Conservation (phyloP, 2,113 vertebrate species). For the Urocolius indicus region DNA sequence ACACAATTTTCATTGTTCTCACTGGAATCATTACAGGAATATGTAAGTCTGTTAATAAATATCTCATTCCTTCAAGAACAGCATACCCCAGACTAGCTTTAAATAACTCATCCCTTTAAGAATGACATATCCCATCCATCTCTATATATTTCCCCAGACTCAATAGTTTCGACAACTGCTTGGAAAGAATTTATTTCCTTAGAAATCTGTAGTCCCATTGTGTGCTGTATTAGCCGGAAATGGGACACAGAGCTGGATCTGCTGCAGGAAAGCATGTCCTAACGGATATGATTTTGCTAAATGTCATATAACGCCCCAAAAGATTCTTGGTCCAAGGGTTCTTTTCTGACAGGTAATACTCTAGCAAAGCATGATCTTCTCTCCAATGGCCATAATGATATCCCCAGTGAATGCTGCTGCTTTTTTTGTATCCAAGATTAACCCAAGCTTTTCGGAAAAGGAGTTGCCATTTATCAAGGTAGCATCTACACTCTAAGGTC, state of each 20-base stretch:
- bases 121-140: slow-evolving; percentile 60
- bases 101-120: slow-evolving; percentile 63
- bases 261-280: slow-evolving; percentile 55
- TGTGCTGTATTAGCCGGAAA: slow-evolving; percentile 46
- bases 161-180: slow-evolving; percentile 57
- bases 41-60: slow-evolving; percentile 63
- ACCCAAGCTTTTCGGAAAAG: slow-evolving; percentile 5
- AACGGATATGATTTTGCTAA: slow-evolving; percentile 48
- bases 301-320: slow-evolving; percentile 34
- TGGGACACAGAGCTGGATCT: slow-evolving; percentile 14
- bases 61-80: slow-evolving; percentile 50
- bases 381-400: slow-evolving; percentile 23
- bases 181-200: slow-evolving; percentile 66
- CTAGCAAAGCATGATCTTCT: slow-evolving; percentile 2
- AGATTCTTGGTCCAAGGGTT: slow-evolving; percentile 22
- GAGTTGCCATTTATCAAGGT: slow-evolving; percentile 44
- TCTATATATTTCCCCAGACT: slow-evolving; percentile 66
- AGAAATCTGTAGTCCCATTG: slow-evolving; percentile 62
- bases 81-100: slow-evolving; percentile 27
- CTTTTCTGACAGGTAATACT: slow-evolving; percentile 60
- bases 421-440: background rate
- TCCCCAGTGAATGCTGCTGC: background rate
- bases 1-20: slow-evolving; percentile 53
- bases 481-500: background rate
- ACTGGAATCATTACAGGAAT: slow-evolving; percentile 46